Evolutionary conservation across 2,113 vertebrate species (phyloP), one percentile per base, ranked within the genome.

Genomic region (Oryzias celebensis): DNA sequence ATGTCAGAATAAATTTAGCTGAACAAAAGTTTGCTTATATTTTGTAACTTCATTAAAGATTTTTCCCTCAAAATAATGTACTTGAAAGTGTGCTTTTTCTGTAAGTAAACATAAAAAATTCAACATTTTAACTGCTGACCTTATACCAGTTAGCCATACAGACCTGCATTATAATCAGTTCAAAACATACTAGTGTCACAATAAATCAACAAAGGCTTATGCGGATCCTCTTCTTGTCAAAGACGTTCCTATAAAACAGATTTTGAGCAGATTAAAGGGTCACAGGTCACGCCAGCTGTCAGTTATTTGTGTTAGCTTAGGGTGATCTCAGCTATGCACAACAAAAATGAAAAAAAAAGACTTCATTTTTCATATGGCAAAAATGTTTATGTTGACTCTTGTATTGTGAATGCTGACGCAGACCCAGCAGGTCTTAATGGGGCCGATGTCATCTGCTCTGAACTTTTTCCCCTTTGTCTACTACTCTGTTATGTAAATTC

Each of bases 401-500:
- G 50, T 62, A 54, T 52, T 23, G 44, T 61, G 51, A 76, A 42
- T 52, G 51, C 4, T 67, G 62, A 61, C 56, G 36, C 43, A 45
- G 56, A 22, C 43, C 10, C 7, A 3, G n/a, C 1, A 0, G 10
- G 23, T 62, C 61, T 10, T 12, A 0, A 45, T 26, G 13, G 41
- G 17, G 0, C 47, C n/a, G 23, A n/a, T 46, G 57, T 74, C 79
- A 63, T 77, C 54, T 58, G 46, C 20, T 18, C 46, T 58, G 64
- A 78, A 73, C 58, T 48, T 64, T 49, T 56, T 51, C 55, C 36
- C 62, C 65, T 43, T 61, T 58, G 63, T 7, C 24, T 46, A 64
- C 18, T 36, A 58, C 42, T 46, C 63, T 60, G 62, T 91, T 91
- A 90, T 73, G 68, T 90, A 89, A 92, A 87, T 76, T 63, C 43